phyloP scores from a whole-genome alignment of 1,140 invertebrate genomes.

The Coelopa frigida region DNA sequence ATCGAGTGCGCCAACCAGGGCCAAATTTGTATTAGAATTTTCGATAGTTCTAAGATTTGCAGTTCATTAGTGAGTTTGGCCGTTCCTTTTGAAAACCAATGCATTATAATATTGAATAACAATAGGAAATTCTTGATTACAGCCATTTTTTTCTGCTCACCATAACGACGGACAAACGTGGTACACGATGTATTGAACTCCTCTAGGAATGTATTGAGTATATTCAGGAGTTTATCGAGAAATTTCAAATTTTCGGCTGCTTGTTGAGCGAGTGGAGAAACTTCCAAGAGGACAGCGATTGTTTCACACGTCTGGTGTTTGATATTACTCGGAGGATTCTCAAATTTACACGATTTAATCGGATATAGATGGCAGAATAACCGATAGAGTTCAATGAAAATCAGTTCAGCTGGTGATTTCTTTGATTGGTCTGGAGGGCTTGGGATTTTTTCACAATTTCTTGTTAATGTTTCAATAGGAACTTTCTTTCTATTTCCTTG shows the following conservation, averaged over 20 bases:
- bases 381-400: conserved; percentile 4
- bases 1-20: conserved; percentile 32
- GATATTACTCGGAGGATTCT: conserved; percentile 9
- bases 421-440: too few species aligned
- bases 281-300: conserved; percentile 24
- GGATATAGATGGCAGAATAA: conserved; percentile 22
- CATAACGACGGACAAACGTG: conserved; percentile 30
- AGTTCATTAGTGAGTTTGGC: conserved; percentile 18
- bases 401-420: conserved; percentile 1
- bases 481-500: too few species aligned
- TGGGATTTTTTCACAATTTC: too few species aligned
- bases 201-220: conserved; percentile 24
- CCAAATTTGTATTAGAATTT: conserved; percentile 26
- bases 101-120: conserved; percentile 23
- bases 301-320: conserved; percentile 26
- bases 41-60: conserved; percentile 11
- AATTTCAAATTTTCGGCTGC: conserved; percentile 15
- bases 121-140: conserved; percentile 29
- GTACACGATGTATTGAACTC: conserved; percentile 22
- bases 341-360: conserved; percentile 17
- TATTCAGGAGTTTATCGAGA: conserved; percentile 17
- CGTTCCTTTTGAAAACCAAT: conserved; percentile 25
- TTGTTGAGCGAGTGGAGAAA: conserved; percentile 14
- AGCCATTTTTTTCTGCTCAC: conserved; percentile 26
- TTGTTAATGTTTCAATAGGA: too few species aligned